Conservation (phyloP, 1,140 invertebrate species). For the Parasteatoda tepidariorum region DNA sequence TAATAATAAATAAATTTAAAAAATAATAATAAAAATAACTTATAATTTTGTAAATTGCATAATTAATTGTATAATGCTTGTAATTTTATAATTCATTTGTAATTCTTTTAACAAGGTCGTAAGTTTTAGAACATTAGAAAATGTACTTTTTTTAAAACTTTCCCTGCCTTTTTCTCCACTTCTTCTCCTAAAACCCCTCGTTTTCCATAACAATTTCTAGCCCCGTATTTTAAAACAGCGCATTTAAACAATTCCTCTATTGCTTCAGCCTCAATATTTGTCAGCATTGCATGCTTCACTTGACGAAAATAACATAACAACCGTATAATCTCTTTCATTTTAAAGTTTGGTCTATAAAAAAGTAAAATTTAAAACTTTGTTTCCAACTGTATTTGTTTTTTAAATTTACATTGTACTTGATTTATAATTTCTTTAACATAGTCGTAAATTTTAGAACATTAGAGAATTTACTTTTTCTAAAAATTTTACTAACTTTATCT, state of each 20-base stretch:
- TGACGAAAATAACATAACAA: slow-evolving; percentile 27
- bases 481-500: slow-evolving; percentile 90
- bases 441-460: too few species aligned
- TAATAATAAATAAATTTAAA: too few species aligned
- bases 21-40: too few species aligned
- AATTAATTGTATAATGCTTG: too few species aligned
- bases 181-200: slow-evolving; percentile 91
- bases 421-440: too few species aligned
- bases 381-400: too few species aligned
- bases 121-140: too few species aligned
- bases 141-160: slow-evolving; percentile 96
- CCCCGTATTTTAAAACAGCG: slow-evolving; percentile 78
- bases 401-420: too few species aligned
- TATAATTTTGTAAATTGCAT: too few species aligned
- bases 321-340: slow-evolving; percentile 18
- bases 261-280: slow-evolving; percentile 70
- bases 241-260: slow-evolving; percentile 88
- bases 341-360: slow-evolving; percentile 47
- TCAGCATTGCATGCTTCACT: neutral
- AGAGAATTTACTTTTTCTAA: slow-evolving; percentile 97
- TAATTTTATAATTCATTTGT: too few species aligned
- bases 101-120: too few species aligned
- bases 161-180: slow-evolving; percentile 91
- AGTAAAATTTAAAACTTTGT: too few species aligned
- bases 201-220: slow-evolving; percentile 87